Conservation (phyloP, 1,140 invertebrate species). For the Dreissena polymorpha region DNA sequence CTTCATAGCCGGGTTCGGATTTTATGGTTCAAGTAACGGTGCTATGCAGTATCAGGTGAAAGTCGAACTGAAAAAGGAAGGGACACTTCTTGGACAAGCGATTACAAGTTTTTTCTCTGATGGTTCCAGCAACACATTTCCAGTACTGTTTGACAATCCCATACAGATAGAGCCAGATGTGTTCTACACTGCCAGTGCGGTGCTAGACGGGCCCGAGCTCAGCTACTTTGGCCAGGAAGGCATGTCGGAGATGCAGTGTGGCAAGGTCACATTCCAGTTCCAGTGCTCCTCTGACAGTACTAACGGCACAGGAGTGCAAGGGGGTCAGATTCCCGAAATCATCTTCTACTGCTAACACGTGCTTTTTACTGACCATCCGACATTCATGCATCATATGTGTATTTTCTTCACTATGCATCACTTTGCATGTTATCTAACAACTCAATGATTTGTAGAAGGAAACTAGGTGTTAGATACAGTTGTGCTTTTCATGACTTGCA, state of each 20-base stretch:
- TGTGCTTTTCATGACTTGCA: too few species aligned
- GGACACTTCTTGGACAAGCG: slow-evolving; percentile 88
- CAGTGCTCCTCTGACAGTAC: slow-evolving; percentile 94
- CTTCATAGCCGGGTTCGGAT: slow-evolving; percentile 92
- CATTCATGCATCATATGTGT: too few species aligned
- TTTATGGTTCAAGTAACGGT: slow-evolving; percentile 92
- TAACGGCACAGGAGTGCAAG: slow-evolving; percentile 94
- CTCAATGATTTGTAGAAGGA: too few species aligned
- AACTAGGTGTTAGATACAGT: too few species aligned
- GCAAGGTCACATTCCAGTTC: slow-evolving; percentile 91
- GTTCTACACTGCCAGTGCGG: slow-evolving; percentile 93
- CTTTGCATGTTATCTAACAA: too few species aligned
- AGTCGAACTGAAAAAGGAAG: slow-evolving; percentile 88
- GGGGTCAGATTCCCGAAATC: slow-evolving; percentile 94
- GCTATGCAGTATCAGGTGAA: slow-evolving; percentile 90
- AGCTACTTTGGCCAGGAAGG: slow-evolving; percentile 93
- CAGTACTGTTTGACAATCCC: slow-evolving; percentile 92
- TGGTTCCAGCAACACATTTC: slow-evolving; percentile 89
- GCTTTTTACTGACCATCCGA: neutral
- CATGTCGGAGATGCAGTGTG: slow-evolving; percentile 85
- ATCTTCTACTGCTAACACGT: slow-evolving; percentile 85
- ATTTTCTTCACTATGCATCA: too few species aligned
- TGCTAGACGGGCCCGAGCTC: slow-evolving; percentile 90
- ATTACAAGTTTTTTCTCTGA: slow-evolving; percentile 89
- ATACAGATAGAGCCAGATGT: slow-evolving; percentile 90